Evolutionary conservation across 2,888 invertebrate genomes (phyloP).

Genomic region (Arrhopalites spinosus): DNA sequence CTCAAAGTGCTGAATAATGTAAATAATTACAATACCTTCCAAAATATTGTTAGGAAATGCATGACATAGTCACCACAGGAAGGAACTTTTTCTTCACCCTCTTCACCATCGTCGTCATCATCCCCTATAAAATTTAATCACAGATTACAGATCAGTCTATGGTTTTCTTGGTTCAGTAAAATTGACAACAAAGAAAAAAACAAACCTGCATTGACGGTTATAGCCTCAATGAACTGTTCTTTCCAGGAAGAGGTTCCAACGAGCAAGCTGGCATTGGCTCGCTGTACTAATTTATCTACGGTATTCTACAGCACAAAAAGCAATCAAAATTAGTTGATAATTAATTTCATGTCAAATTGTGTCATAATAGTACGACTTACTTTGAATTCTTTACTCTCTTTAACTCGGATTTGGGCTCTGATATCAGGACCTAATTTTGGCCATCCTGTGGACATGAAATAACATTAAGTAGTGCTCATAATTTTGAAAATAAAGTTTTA

Average conservation of each 20-base stretch:
- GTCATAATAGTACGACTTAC: conserved; percentile 62
- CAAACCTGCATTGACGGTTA: conserved; percentile 88
- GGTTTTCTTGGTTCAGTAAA: no score
- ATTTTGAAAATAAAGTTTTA: background rate
- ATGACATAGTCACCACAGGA: conserved; percentile 91
- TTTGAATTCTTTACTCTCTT: conserved; percentile 99
- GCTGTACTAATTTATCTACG: conserved; percentile 96
- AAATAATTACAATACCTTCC: conserved; percentile 69
- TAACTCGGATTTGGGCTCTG: conserved; percentile 85
- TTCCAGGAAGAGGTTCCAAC: conserved; percentile 96
- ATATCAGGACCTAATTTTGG: conserved; percentile 88
- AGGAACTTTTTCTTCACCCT: conserved; percentile 69
- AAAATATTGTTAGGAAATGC: conserved; percentile 94
- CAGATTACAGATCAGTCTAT: background rate
- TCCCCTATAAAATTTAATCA: background rate
- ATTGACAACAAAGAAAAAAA: background rate
- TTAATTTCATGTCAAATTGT: background rate
- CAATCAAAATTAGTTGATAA: background rate
- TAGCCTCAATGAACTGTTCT: conserved; percentile 96
- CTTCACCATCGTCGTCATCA: conserved; percentile 62
- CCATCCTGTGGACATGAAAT: conserved; percentile 63
- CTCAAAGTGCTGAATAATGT: no score
- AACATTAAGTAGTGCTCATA: background rate
- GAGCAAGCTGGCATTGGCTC: conserved; percentile 85
- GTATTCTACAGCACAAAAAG: conserved; percentile 71